Evolutionary conservation across 2,797 vertebrate species (phyloP).

Genomic region (Etheostoma nigrum): DNA sequence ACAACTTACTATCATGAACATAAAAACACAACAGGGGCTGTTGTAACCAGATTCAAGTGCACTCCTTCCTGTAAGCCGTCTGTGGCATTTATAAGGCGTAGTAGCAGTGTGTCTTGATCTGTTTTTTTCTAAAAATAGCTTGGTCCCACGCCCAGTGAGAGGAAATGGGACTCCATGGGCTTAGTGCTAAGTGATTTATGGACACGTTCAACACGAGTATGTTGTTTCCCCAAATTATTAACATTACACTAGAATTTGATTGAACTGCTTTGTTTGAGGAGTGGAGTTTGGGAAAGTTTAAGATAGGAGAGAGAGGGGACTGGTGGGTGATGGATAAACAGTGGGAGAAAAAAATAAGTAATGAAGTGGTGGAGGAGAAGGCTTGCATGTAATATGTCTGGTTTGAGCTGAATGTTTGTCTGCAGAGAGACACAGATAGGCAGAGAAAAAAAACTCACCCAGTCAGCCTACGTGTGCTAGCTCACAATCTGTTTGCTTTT

Average conservation of each 20-base stretch:
- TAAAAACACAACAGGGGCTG: constrained; percentile 27
- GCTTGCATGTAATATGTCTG: neutral
- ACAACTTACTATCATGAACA: constrained; percentile 28
- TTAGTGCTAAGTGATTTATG: constrained; percentile 47
- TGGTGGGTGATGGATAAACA: neutral
- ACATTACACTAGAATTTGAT: constrained; percentile 1
- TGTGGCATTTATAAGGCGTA: constrained; percentile 53
- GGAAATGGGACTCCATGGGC: constrained; percentile 64
- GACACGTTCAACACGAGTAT: constrained; percentile 24
- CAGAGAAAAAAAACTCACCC: constrained; percentile 39
- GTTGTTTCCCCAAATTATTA: constrained; percentile 34
- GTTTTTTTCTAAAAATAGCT: constrained; percentile 74
- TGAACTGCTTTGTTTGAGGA: constrained; percentile 9
- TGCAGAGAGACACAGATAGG: constrained; percentile 24
- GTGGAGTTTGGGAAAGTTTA: constrained; percentile 4
- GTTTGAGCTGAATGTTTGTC: constrained; percentile 21
- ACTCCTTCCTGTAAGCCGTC: constrained; percentile 42
- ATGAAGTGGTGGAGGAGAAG: neutral
- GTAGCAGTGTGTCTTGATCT: constrained; percentile 51
- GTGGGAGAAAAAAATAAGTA: neutral
- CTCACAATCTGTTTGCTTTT: constrained; percentile 69
- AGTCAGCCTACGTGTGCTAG: constrained; percentile 79
- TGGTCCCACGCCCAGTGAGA: constrained; percentile 69
- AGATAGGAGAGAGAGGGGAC: neutral
- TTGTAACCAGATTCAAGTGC: constrained; percentile 32